Base-by-base conservation (phyloP, 2,888 invertebrate species). In the Mimas tiliae region DNA sequence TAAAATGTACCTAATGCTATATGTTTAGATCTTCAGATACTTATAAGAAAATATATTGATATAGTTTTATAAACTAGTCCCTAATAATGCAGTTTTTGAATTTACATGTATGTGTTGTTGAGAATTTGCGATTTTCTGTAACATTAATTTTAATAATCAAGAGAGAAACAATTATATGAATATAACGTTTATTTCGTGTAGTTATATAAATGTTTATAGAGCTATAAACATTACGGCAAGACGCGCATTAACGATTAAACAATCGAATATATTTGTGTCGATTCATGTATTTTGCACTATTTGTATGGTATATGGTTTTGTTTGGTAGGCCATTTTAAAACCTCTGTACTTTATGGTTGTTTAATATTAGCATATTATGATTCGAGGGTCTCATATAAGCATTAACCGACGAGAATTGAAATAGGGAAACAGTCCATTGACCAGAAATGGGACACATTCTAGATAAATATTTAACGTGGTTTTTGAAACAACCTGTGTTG, bases 61-160 rank as follows among this genome's bases (percentile, higher is more conserved):
- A 58, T 58, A 58, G 42, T 58, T 58, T 58, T 58, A 42, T 58
- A 58, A 58, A 58, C 58, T 58, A 58, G 58, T 42, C 58, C 58
- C 16, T 58, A 58, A 38, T 38, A 51, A 55, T 16, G 38, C 42
- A 58, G 42, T 38, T 58, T 50, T 58, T 42, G 14, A 33, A 33
- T n/a, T 27, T 53, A 33, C n/a, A 58, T 58, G 58, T 58, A 38
- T 38, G 55, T 55, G 38, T 38, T 58, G 38, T 55, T 55, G 34
- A 7, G n/a, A 34, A 34, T 16, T 34, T 16, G 16, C 16, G 34
- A 38, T 55, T 34, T 27, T 11, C 48, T 16, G 16, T 38, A 55
- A 34, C 34, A 55, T 34, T n/a, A 8, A 53, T 27, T 33, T 33
- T 9, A 55, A 34, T 55, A 55, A 34, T 55, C 16, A 42, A 58